A percentile compares a stretch with the other conserved stretches of the same genome.
Evolutionary conservation across 2,113 vertebrate genomes (phyloP).

Genomic region (Ivindomyrus marchei): DNA sequence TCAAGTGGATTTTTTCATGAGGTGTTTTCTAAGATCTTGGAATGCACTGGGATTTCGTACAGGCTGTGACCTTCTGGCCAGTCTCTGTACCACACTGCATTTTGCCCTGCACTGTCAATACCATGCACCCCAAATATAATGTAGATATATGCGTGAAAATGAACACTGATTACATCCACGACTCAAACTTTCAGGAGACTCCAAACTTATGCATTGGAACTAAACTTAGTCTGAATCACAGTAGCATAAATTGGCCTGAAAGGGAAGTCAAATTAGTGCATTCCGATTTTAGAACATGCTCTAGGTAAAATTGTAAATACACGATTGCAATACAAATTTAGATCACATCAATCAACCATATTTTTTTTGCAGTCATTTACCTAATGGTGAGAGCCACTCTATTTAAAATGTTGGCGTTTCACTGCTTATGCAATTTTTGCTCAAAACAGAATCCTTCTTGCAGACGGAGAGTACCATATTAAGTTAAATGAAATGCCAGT

Average conservation of each 20-base stretch:
- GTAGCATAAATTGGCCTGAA: not conserved
- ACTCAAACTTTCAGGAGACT: slow-evolving; percentile 26
- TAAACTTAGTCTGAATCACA: not conserved
- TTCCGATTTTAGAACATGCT: not conserved
- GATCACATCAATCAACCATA: not conserved
- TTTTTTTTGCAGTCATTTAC: not conserved
- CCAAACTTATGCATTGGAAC: slow-evolving; percentile 6
- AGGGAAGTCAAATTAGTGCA: not conserved
- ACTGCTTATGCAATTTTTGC: not conserved
- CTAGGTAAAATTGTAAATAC: not conserved
- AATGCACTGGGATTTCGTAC: slow-evolving; percentile 36
- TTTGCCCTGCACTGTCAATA: slow-evolving; percentile 50
- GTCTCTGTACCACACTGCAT: slow-evolving; percentile 40
- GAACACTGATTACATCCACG: slow-evolving; percentile 32
- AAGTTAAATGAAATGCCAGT: not conserved
- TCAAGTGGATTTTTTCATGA: slow-evolving; percentile 62
- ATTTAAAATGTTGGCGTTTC: not conserved
- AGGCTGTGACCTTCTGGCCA: slow-evolving; percentile 44
- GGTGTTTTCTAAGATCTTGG: slow-evolving; percentile 35
- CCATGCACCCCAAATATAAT: slow-evolving; percentile 33
- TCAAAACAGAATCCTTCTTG: not conserved
- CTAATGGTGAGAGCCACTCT: not conserved
- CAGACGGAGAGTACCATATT: not conserved
- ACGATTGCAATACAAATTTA: not conserved
- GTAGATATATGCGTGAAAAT: slow-evolving; percentile 29